phyloP scores from a whole-genome alignment of 2,797 vertebrate genomes.

The Ctenopoma kingsleyae region DNA sequence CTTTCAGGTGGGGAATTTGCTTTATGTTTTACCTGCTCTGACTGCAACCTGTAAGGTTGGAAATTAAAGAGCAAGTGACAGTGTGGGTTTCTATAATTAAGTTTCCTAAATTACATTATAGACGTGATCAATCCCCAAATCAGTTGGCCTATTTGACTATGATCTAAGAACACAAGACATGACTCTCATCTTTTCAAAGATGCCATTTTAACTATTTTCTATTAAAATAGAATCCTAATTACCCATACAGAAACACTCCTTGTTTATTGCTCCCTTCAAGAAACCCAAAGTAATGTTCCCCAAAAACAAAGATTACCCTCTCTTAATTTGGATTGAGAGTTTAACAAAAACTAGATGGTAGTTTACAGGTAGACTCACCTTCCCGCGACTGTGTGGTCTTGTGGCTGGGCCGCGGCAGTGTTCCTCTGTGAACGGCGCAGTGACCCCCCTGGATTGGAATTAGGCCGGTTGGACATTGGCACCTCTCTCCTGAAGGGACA shows the following conservation, averaged over 20 bases:
- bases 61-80: conserved; percentile 86
- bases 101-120: conserved; percentile 55
- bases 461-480: conserved; percentile 99
- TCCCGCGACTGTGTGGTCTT: conserved; percentile 96
- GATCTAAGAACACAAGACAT: conserved; percentile 29
- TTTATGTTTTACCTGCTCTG: conserved; percentile 99
- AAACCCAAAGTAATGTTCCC: background rate
- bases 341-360: background rate
- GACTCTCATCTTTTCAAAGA: conserved; percentile 18
- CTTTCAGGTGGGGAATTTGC: conserved; percentile 98
- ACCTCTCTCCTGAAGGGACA: conserved; percentile 99
- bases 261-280: conserved; percentile 1
- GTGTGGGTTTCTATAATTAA: conserved; percentile 64
- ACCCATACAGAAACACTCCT: conserved; percentile 12
- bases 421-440: conserved; percentile 99
- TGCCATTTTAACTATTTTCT: conserved; percentile 7
- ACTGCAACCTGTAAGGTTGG: conserved; percentile 98
- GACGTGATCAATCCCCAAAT: conserved; percentile 46
- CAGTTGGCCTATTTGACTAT: conserved; percentile 23
- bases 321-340: conserved; percentile 12
- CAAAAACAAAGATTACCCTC: background rate
- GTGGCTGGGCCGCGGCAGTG: conserved; percentile 99
- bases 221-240: background rate
- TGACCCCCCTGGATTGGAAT: conserved; percentile 99
- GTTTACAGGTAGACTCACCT: conserved; percentile 85